Evolutionary conservation across 2,797 vertebrate genomes (phyloP).

Genomic region (Alfaro cultratus): DNA sequence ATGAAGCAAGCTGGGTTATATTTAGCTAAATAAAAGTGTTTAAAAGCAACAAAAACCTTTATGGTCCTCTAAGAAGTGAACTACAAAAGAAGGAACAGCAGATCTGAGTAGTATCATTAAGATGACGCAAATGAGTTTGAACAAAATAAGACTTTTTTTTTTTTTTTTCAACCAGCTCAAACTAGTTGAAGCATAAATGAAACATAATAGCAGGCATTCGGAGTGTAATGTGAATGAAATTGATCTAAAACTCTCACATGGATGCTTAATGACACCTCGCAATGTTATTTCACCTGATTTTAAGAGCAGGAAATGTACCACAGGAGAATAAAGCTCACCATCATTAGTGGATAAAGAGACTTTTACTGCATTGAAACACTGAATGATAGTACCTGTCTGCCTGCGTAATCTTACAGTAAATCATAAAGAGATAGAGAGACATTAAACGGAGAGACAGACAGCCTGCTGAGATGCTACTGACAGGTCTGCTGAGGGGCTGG

Average conservation of each 20-base stretch:
- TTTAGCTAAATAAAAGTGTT: slow-evolving; percentile 45
- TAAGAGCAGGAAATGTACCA: slow-evolving; percentile 26
- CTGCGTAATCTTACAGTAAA: slow-evolving; percentile 62
- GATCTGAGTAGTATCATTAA: slow-evolving; percentile 29
- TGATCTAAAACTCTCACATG: slow-evolving; percentile 1
- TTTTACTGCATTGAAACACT: slow-evolving; percentile 57
- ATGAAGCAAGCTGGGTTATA: slow-evolving; percentile 33
- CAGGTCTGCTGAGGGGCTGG: slow-evolving; percentile 41
- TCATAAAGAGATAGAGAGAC: slow-evolving; percentile 43
- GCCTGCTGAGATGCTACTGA: slow-evolving; percentile 53
- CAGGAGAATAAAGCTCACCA: slow-evolving; percentile 27
- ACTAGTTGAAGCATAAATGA: slow-evolving; percentile 14
- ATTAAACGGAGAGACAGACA: slow-evolving; percentile 18
- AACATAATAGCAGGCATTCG: slow-evolving; percentile 17
- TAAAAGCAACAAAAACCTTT: slow-evolving; percentile 38
- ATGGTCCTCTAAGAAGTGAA: slow-evolving; percentile 23
- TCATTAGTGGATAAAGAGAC: slow-evolving; percentile 47
- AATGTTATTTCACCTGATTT: slow-evolving; percentile 33
- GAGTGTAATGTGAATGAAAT: slow-evolving; percentile 17
- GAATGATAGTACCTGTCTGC: slow-evolving; percentile 63
- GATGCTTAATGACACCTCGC: slow-evolving; percentile 25
- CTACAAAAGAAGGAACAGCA: slow-evolving; percentile 15
- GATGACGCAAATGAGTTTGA: slow-evolving; percentile 27
- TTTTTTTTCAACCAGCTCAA: slow-evolving; percentile 8
- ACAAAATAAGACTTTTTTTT: slow-evolving; percentile 10